phyloP scores from a whole-genome alignment of 1,140 invertebrate genomes.

The Eriocheir sinensis region DNA sequence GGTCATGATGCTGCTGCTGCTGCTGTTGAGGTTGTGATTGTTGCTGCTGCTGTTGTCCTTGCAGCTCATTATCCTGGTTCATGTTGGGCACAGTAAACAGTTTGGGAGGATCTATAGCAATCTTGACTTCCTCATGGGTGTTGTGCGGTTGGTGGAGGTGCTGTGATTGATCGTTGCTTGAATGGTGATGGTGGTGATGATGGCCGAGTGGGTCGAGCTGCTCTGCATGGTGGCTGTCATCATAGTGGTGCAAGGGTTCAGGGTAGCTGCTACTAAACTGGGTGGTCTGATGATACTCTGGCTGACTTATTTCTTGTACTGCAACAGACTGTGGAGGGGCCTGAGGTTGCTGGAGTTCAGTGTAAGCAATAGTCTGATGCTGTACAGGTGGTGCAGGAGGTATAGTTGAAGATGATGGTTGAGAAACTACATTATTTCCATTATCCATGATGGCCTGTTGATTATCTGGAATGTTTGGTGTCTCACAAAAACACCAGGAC shows the following conservation, averaged over 20 bases:
- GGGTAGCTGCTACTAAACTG: conserved; percentile 64
- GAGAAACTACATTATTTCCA: conserved; percentile 35
- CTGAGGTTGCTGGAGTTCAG: conserved; percentile 64
- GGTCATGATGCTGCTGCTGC: conserved; percentile 51
- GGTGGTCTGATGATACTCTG: conserved; percentile 63
- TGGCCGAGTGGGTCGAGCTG: conserved; percentile 54
- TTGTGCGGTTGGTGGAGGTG: conserved; percentile 51
- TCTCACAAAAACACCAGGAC: conserved; percentile 78
- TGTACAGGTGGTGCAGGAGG: conserved; percentile 9
- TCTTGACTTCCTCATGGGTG: conserved; percentile 48
- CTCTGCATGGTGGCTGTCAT: conserved; percentile 51
- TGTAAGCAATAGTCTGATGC: conserved; percentile 67
- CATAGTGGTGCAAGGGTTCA: conserved; percentile 69
- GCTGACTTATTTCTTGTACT: conserved; percentile 61
- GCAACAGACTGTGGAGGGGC: conserved; percentile 54
- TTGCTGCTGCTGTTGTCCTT: conserved; percentile 41
- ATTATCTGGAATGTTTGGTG: conserved; percentile 65
- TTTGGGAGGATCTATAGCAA: conserved; percentile 55
- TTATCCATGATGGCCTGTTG: conserved; percentile 46
- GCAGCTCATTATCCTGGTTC: conserved; percentile 46
- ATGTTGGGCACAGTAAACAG: conserved; percentile 49
- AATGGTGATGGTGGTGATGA: conserved; percentile 46
- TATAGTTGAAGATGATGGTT: conserved; percentile 31
- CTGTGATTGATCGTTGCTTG: background rate
- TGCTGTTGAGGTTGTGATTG: conserved; percentile 34